Base-by-base conservation (phyloP, 2,888 invertebrate genomes). In the Luperina testacea region DNA sequence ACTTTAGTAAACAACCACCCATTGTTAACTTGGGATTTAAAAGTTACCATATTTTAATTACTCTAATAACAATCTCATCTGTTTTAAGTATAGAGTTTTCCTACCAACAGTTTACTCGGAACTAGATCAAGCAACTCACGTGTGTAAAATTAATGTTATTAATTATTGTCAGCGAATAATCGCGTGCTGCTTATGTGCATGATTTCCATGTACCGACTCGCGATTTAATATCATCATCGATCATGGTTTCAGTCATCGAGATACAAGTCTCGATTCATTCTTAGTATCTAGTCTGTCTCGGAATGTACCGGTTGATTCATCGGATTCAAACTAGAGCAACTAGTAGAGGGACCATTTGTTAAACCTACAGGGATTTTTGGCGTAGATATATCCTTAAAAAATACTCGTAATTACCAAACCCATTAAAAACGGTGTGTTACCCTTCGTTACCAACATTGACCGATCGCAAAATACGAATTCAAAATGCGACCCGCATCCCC, bases 141-240 rank as follows among this genome's bases (percentile, higher is more conserved):
- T 67, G 81, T 42, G 65, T 42, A 70, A 63, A 77, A 32, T 27
- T 59, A 78, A 78, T 78, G 61, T 63, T 78, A 85, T 82, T 82
- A 75, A 78, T 73, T 63, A 84, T 59, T 38, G 72, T 85, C 78
- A n/a, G 86, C 42, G 13, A 72, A 67, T 73, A 70, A 61, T 84
- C 78, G 83, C 86, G 84, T 84, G 84, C 71, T 59, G 67, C 48
- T 38, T 75, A 82, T 76, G 85, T 17, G 63, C 48, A 70, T 80
- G 68, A 82, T 85, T 85, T 79, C 71, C 86, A 83, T 84, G 67
- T 72, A 48, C 9, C 42, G 8, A 73, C 72, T 82, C 65, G 67
- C 72, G 75, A 79, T 85, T 79, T 75, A 85, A 45, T 86, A 83
- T 83, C 68, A 72, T 72, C 86, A 77, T 86, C 72, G 45, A 86